Evolutionary conservation across 2,888 invertebrate genomes (phyloP), one percentile per base, ranked within the genome.

Genomic region (Taenaris catops): DNA sequence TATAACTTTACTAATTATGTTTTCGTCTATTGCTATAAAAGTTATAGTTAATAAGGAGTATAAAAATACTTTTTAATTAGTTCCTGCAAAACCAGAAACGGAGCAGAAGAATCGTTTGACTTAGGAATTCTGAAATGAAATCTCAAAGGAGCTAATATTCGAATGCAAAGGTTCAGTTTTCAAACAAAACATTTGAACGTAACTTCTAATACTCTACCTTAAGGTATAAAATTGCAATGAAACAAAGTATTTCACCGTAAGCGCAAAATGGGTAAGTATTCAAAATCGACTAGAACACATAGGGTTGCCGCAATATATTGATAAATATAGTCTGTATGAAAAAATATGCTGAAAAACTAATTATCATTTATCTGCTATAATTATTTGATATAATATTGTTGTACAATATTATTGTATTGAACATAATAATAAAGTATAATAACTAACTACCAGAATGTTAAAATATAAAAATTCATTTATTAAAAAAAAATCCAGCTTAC

Each of bases 101-200:
- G 19, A 7, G 5, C 27, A 27, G 4, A 27, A 31, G 31, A 34
- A 23, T 9, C 14, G 28, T 29, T 46, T 42, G 36, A 39, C 32
- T 35, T 41, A 34, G 18, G 40, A 41, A 28, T 43, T 33, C 18
- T 28, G 18, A 38, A n/a, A n/a, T n/a, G n/a, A n/a, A 34, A 25
- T 34, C 35, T 38, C 24, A 27, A 38, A 35, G 33, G 21, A 31
- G 26, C 35, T 44, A 40, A 41, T 32, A 20, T 37, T 34, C 29
- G 32, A 10, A 19, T 28, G 25, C 39, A 37, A 47, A 11, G 1
- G 31, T 34, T 14, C 10, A 7, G 4, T 9, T n/a, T 21, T 25
- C 6, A 17, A 10, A 18, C 5, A 4, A 14, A 8, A 17, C 4
- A 26, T n/a, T n/a, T n/a, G 18, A 28, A 5, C 6, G 5, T 16